Conservation (phyloP, 2,797 vertebrate species). For the Nyctibius grandis region DNA sequence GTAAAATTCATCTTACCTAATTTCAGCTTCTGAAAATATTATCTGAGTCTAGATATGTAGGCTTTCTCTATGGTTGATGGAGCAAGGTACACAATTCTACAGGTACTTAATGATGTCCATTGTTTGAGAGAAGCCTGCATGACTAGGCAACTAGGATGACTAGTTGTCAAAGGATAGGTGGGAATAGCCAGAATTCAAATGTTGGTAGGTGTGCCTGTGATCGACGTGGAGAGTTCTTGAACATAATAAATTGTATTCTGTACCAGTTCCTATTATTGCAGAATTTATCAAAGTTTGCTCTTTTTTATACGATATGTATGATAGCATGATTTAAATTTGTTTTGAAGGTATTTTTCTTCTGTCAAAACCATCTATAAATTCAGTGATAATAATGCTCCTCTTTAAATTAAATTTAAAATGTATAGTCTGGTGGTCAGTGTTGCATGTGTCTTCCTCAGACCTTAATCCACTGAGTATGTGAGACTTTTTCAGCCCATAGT, state of each 20-base stretch:
- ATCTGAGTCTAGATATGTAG: not conserved
- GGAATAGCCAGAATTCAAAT: not conserved
- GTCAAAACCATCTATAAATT: not conserved
- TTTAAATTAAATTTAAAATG: not conserved
- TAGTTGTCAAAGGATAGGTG: not conserved
- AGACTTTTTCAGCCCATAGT: not conserved
- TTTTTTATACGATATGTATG: too few relatives aligned
- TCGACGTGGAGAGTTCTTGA: not conserved
- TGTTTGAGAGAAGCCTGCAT: not conserved
- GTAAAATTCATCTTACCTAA: not conserved
- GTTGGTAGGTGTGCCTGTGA: not conserved
- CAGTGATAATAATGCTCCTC: not conserved
- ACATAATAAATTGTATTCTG: not conserved
- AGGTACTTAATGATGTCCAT: not conserved
- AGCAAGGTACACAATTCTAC: fast-evolving
- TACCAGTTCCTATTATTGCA: not conserved
- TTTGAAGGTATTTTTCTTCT: not conserved
- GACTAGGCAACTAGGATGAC: not conserved
- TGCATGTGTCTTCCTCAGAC: not conserved
- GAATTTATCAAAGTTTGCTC: not conserved
- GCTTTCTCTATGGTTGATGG: not conserved
- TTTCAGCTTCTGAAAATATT: not conserved
- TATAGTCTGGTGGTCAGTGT: not conserved
- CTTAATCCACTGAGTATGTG: not conserved
- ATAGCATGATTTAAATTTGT: not conserved